Conservation (phyloP, 2,113 vertebrate genomes). For the Eolophus roseicapilla region DNA sequence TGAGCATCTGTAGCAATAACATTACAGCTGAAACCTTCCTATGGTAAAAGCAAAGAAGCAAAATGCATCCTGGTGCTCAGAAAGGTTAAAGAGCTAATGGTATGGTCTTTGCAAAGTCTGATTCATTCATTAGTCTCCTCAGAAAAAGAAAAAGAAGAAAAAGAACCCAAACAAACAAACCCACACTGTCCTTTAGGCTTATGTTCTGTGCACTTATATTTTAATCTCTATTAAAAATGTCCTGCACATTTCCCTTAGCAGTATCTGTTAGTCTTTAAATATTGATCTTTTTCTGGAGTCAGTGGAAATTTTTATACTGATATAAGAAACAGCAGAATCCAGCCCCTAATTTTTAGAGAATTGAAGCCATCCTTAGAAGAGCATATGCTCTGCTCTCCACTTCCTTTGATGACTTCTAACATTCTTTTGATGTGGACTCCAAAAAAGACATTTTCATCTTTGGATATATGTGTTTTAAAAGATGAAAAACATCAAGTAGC, state of each 20-base stretch:
- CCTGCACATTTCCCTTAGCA: not conserved
- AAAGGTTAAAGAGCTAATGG: not conserved
- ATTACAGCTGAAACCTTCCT: not conserved
- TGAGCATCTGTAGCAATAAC: not conserved
- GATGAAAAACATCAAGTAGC: constrained; percentile 71
- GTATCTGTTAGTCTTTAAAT: constrained; percentile 6
- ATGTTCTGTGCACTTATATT: not conserved
- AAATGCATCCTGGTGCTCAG: not conserved
- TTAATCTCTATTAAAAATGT: not conserved
- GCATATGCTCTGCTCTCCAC: constrained; percentile 23
- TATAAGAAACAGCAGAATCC: not conserved
- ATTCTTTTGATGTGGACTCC: constrained; percentile 79
- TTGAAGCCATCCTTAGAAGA: constrained; percentile 41
- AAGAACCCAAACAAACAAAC: not conserved
- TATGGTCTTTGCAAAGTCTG: not conserved
- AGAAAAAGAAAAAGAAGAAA: not conserved
- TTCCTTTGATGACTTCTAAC: constrained; percentile 81
- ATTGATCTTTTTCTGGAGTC: not conserved
- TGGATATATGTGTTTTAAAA: constrained; percentile 78
- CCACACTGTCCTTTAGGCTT: not conserved
- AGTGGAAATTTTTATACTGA: constrained; percentile 20
- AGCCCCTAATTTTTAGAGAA: constrained; percentile 27
- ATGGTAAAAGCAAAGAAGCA: not conserved
- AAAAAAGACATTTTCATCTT: constrained; percentile 73
- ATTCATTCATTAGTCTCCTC: not conserved